phyloP scores from a whole-genome alignment of 2,113 vertebrate genomes.

The Panthera leo region DNA sequence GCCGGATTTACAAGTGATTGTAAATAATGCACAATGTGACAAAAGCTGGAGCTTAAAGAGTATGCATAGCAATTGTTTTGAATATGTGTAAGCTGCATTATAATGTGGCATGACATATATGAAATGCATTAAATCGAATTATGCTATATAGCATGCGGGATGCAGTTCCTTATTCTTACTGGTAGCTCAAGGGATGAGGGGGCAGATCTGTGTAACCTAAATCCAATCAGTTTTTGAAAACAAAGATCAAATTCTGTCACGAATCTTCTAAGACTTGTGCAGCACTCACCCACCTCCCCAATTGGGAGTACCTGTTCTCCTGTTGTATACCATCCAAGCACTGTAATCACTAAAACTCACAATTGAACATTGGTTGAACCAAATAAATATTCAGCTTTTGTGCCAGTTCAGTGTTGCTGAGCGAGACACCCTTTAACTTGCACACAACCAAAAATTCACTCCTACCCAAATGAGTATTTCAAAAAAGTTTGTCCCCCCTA shows the following conservation, averaged over 20 bases:
- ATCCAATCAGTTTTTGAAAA: background rate
- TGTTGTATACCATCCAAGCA: background rate
- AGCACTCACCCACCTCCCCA: background rate
- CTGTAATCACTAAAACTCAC: background rate
- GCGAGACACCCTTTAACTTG: background rate
- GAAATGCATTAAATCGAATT: conserved; percentile 21
- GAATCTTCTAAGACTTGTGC: background rate
- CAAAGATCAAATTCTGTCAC: background rate
- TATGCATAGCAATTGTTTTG: background rate
- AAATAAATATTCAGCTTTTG: background rate
- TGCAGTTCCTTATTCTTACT: background rate
- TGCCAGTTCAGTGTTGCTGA: background rate
- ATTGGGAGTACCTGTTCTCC: background rate
- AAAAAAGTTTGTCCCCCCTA: background rate
- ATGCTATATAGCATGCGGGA: background rate
- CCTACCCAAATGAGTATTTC: background rate
- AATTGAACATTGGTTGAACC: background rate
- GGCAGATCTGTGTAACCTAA: background rate
- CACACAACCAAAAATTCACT: background rate
- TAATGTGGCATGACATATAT: background rate
- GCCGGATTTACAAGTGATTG: background rate
- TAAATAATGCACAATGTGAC: background rate
- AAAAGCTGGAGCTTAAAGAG: background rate
- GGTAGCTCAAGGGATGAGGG: background rate
- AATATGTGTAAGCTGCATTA: background rate